A percentile compares a stretch with the other conserved stretches of the same genome.
phyloP scores from a whole-genome alignment of 2,797 vertebrate species.

The Merluccius polli region DNA sequence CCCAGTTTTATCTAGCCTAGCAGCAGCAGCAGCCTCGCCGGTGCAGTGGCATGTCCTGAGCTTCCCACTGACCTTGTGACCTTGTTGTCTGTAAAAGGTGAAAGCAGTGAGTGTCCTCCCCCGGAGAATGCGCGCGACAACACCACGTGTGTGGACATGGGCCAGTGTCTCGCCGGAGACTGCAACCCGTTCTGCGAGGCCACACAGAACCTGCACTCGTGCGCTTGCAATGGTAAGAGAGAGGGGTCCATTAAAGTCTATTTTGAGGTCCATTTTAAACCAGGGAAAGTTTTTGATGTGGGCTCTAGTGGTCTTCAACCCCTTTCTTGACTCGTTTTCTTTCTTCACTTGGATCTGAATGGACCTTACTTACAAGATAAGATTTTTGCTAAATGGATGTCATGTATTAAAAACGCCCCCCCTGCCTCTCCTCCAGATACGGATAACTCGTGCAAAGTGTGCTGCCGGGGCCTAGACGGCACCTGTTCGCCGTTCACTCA shows the following conservation, averaged over 20 bases:
- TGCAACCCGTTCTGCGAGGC: conserved; percentile 93
- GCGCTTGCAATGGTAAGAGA: conserved; percentile 85
- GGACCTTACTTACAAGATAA: not conserved
- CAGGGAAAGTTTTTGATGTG: too few species aligned
- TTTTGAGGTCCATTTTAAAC: too few species aligned
- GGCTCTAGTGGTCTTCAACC: too few species aligned
- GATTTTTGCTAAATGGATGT: not conserved
- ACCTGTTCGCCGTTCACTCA: conserved; percentile 76
- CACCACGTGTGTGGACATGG: conserved; percentile 88
- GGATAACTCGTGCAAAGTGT: conserved; percentile 93
- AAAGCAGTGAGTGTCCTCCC: conserved; percentile 87
- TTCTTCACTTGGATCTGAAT: too few species aligned
- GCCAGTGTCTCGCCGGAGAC: conserved; percentile 82
- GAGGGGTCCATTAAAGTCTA: too few species aligned
- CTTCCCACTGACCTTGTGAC: not conserved
- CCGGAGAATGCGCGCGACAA: conserved; percentile 80
- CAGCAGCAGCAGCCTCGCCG: too few species aligned
- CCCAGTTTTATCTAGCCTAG: not conserved
- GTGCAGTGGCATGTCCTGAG: not conserved
- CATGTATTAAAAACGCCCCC: not conserved
- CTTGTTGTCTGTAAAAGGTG: conserved; percentile 67
- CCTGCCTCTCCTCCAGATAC: conserved; percentile 74
- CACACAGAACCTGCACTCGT: conserved; percentile 75
- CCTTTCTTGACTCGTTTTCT: too few species aligned
- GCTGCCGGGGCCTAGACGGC: conserved; percentile 77